phyloP scores from a whole-genome alignment of 2,113 vertebrate genomes.

The Pachycephala philippinensis region DNA sequence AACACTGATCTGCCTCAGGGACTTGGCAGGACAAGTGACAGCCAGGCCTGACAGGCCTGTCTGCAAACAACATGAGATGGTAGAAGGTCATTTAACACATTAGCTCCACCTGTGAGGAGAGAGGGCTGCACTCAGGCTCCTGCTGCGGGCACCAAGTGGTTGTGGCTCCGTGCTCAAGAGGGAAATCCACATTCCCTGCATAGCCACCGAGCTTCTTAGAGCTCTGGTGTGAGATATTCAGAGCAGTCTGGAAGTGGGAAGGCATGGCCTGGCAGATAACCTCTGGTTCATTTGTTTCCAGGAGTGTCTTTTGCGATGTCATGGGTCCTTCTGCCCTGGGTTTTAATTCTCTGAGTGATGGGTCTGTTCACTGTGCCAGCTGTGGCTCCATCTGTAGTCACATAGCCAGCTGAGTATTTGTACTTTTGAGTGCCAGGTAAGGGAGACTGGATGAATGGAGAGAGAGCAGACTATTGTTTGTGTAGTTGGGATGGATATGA shows the following conservation, averaged over 20 bases:
- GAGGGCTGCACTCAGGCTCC: fast-evolving
- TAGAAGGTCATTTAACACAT: background rate
- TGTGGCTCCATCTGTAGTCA: background rate
- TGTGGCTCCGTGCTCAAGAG: background rate
- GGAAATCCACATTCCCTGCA: background rate
- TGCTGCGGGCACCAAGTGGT: background rate
- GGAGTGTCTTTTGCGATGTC: background rate
- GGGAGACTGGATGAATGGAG: background rate
- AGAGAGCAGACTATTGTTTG: background rate
- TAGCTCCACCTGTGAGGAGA: background rate
- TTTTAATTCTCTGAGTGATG: background rate
- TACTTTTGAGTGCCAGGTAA: background rate
- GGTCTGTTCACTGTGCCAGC: background rate
- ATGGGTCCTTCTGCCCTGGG: background rate
- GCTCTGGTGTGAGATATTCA: background rate
- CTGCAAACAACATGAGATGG: background rate
- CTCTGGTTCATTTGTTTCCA: background rate
- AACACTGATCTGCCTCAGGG: background rate
- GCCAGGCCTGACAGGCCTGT: background rate
- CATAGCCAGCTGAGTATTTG: background rate
- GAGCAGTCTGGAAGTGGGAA: background rate
- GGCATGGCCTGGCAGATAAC: background rate
- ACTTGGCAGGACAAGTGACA: background rate
- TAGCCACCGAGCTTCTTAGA: background rate
- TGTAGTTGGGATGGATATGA: background rate